Evolutionary conservation across 2,113 vertebrate species (phyloP).

Genomic region (Indicator maculatus): DNA sequence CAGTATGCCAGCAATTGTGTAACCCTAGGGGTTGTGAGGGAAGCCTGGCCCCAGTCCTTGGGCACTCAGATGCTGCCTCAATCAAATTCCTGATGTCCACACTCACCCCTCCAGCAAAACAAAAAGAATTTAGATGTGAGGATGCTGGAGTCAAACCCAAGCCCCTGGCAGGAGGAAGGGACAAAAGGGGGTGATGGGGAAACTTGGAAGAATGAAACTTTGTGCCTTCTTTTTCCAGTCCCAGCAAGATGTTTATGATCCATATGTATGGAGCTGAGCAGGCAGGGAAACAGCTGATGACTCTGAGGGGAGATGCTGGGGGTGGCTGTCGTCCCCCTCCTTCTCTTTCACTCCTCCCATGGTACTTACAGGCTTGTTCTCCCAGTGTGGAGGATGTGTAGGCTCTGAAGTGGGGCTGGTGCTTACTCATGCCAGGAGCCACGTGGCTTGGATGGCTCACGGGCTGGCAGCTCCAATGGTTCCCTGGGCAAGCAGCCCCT

Average conservation of each 20-base stretch:
- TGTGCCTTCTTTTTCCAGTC: background rate
- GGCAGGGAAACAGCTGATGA: background rate
- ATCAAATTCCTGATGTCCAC: background rate
- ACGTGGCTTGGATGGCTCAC: background rate
- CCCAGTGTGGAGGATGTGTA: background rate
- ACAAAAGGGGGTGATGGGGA: background rate
- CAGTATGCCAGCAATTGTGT: background rate
- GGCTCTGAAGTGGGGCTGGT: conserved; percentile 5
- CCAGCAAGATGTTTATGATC: background rate
- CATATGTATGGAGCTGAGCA: accelerated
- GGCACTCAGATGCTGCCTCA: background rate
- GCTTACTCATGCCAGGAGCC: background rate
- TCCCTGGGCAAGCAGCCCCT: background rate
- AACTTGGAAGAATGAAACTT: background rate
- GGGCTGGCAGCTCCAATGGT: background rate
- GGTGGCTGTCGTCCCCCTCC: background rate
- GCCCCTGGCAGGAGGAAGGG: background rate
- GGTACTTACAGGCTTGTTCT: background rate
- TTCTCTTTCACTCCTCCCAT: background rate
- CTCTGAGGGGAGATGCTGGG: background rate
- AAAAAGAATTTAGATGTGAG: background rate
- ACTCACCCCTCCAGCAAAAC: background rate
- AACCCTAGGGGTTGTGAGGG: background rate
- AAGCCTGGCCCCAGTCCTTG: background rate
- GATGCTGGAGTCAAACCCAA: background rate